Base-by-base conservation (phyloP, 2,113 vertebrate species). In the rat (Rattus norvegicus) region DNA sequence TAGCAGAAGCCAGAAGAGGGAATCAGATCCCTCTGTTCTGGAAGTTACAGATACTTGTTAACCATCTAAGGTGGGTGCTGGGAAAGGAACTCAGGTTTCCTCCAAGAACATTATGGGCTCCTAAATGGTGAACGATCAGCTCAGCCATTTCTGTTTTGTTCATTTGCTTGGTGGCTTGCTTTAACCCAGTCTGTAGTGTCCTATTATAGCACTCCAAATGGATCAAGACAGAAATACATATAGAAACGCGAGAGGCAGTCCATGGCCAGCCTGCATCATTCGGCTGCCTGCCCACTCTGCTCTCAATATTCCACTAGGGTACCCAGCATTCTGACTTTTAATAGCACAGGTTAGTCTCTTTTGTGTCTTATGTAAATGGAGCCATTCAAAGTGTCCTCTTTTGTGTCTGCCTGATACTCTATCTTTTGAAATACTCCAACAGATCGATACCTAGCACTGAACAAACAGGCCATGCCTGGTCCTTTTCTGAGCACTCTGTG, bases 371-470 rank as follows among this genome's bases (percentile, higher is more conserved):
- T 79, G 61, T 92, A 88, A 83, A 86, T 83, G 20, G 76, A 63
- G 9, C 59, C 85, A 80, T 86, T 47, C 28, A 33, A 36, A 9
- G 0, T 61, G 20, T 43, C 19, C 30, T 90, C 26, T 91, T 81
- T 86, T 86, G 91, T 91, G 49, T 70, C 52, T 88, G 87, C 49
- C n/a, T 52, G 87, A 67, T 26, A 63, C 43, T 75, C 5, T 79
- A 4, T 90, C 88, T 76, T 90, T 96, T 88, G 47, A 88, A 97
- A 96, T 88, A 56, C 28, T 33, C 0, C 47, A 69, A 20, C 69
- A 75, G 80, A 80, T 91, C 17, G 3, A 63, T 52, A 84, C 26
- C n/a, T 65, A 56, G 83, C 73, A 80, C 49, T 93, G 70, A 65
- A 63, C 77, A 75, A 52, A 39, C 56, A 47, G 14, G 33, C 33